Conservation (phyloP, 2,797 vertebrate species). For the Denticeps clupeoides region DNA sequence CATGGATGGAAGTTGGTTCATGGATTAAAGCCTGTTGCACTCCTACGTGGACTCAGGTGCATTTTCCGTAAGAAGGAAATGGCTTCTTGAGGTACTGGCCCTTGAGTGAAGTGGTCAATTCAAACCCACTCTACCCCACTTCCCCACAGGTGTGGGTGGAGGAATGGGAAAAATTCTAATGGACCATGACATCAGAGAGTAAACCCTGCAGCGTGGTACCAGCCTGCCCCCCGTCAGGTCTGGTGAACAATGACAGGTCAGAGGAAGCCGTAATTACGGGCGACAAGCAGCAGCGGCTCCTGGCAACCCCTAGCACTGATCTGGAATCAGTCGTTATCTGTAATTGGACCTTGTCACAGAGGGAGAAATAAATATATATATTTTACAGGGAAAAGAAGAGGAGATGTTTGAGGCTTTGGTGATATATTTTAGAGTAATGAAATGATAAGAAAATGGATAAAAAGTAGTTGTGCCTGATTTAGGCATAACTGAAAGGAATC, state of each 20-base stretch:
- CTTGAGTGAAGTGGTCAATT: background rate
- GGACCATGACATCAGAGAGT: too few relatives aligned
- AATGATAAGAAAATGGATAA: too few relatives aligned
- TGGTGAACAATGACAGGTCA: background rate
- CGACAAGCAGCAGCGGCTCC: slow-evolving; percentile 1
- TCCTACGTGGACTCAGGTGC: too few relatives aligned
- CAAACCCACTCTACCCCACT: background rate
- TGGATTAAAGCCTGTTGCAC: too few relatives aligned
- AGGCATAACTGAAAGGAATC: too few relatives aligned
- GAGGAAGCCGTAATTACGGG: slow-evolving; percentile 5
- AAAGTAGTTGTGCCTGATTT: too few relatives aligned
- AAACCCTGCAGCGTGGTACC: background rate
- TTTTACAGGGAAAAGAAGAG: slow-evolving; percentile 13
- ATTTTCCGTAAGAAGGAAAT: background rate
- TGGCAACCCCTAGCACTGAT: background rate
- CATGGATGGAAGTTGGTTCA: too few relatives aligned
- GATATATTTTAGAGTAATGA: too few relatives aligned
- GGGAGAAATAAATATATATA: too few relatives aligned
- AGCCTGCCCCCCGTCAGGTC: slow-evolving; percentile 6
- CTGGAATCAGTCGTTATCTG: slow-evolving; percentile 6
- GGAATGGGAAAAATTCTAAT: too few relatives aligned
- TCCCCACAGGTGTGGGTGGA: too few relatives aligned
- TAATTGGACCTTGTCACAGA: slow-evolving; percentile 4
- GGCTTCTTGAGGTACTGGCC: background rate
- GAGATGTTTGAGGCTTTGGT: too few relatives aligned